phyloP scores from a whole-genome alignment of 2,888 invertebrate genomes.

The Dicyrtoma fusca region DNA sequence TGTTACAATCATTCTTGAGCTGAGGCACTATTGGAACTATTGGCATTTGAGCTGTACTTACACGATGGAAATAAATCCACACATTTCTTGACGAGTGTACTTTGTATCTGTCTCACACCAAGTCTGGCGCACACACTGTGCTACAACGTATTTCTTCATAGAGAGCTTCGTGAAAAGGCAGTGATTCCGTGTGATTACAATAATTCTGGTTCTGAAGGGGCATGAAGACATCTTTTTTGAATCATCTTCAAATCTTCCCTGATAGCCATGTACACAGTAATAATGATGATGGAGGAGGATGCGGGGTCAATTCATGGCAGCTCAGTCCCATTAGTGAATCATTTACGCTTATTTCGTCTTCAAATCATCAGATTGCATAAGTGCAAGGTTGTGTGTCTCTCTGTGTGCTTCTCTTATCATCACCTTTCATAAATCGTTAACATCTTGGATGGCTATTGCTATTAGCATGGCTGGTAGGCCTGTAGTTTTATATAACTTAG shows the following conservation, averaged over 20 bases:
- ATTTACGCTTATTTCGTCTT: too few species aligned
- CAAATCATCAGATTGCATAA: not conserved
- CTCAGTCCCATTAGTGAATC: not conserved
- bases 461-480: too few species aligned
- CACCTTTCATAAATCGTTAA: too few species aligned
- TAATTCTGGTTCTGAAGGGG: slow-evolving; percentile 18
- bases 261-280: not conserved
- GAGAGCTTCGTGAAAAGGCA: slow-evolving; percentile 9
- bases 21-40: too few species aligned
- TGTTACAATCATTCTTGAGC: too few species aligned
- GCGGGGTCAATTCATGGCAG: slow-evolving; percentile 9
- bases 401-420: too few species aligned
- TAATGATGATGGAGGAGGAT: not conserved
- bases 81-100: not conserved
- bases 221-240: not conserved
- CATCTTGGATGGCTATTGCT: not conserved
- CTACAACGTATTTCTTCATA: not conserved
- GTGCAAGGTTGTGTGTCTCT: not conserved
- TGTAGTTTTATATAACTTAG: too few species aligned
- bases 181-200: slow-evolving; percentile 24
- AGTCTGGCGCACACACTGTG: not conserved
- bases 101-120: not conserved
- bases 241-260: slow-evolving; percentile 7
- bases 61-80: not conserved
- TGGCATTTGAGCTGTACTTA: too few species aligned